Percentiles rank a stretch among this genome's conserved stretches.
phyloP scores from a whole-genome alignment of 2,113 vertebrate genomes.

The Andinoacara biseriatus region DNA sequence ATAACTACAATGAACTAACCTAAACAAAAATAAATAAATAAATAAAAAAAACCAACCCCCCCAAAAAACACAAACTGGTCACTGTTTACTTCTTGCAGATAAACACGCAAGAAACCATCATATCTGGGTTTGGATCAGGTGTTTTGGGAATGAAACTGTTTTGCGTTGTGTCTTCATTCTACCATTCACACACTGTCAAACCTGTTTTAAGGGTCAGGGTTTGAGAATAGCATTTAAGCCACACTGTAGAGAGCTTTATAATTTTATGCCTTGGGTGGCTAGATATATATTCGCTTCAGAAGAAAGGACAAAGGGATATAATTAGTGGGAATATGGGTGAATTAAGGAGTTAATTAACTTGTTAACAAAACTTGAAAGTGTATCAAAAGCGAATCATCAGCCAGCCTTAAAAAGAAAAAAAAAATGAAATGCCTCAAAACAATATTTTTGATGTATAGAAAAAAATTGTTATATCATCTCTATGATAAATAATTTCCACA shows the following conservation, averaged over 20 bases:
- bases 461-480: neutral
- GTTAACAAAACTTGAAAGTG: neutral
- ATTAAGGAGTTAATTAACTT: neutral
- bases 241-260: neutral
- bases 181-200: slow-evolving; percentile 35
- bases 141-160: slow-evolving; percentile 12
- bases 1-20: neutral
- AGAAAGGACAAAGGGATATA: neutral
- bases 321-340: neutral
- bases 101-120: neutral
- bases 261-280: neutral
- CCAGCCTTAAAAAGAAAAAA: neutral
- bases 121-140: slow-evolving; percentile 2
- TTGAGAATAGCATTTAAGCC: neutral
- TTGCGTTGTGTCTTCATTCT: slow-evolving; percentile 1
- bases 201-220: slow-evolving; percentile 19
- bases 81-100: neutral
- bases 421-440: neutral
- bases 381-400: neutral
- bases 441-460: neutral
- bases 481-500: neutral
- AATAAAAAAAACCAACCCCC: neutral
- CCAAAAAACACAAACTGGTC: neutral
- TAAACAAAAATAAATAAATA: neutral
- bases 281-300: neutral